phyloP scores from a whole-genome alignment of 2,797 vertebrate species.

The Paratrypauchen microcephalus region DNA sequence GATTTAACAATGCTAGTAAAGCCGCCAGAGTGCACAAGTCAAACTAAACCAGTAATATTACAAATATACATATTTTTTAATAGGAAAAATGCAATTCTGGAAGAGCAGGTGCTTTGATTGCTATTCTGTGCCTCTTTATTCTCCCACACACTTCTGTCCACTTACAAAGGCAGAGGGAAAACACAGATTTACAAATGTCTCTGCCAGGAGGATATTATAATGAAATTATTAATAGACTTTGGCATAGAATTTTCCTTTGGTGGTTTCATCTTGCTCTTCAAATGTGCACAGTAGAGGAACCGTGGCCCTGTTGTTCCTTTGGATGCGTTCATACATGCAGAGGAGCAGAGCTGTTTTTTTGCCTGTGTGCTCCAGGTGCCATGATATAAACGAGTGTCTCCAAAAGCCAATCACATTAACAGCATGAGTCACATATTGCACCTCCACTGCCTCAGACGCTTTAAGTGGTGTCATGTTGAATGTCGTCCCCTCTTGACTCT shows the following conservation, averaged over 20 bases:
- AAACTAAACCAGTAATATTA: not conserved
- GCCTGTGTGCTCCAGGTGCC: constrained; percentile 65
- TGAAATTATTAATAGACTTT: constrained; percentile 52
- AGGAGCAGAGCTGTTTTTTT: constrained; percentile 33
- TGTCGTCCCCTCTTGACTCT: constrained; percentile 55
- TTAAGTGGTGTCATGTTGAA: constrained; percentile 68
- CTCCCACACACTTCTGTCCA: constrained; percentile 32
- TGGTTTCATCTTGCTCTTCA: constrained; percentile 29
- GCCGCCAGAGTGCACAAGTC: constrained; percentile 12
- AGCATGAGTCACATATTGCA: constrained; percentile 67
- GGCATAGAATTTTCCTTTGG: constrained; percentile 34
- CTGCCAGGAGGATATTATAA: constrained; percentile 39
- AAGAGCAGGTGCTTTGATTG: constrained; percentile 16
- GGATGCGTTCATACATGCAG: constrained; percentile 5
- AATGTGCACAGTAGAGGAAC: not conserved
- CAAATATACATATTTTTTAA: not conserved
- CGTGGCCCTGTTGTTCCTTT: not conserved
- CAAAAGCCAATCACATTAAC: constrained; percentile 75
- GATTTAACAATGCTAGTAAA: constrained; percentile 37
- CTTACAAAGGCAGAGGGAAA: constrained; percentile 23
- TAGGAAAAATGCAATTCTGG: not conserved
- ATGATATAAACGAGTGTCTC: constrained; percentile 70
- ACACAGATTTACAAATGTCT: constrained; percentile 31
- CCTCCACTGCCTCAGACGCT: constrained; percentile 68
- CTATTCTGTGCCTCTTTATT: constrained; percentile 12